These are phyloP conservation scores for Catagonus wagneri DNA, from an alignment of 2,113 vertebrate genomes.

Conservation along the genomic window DNA sequence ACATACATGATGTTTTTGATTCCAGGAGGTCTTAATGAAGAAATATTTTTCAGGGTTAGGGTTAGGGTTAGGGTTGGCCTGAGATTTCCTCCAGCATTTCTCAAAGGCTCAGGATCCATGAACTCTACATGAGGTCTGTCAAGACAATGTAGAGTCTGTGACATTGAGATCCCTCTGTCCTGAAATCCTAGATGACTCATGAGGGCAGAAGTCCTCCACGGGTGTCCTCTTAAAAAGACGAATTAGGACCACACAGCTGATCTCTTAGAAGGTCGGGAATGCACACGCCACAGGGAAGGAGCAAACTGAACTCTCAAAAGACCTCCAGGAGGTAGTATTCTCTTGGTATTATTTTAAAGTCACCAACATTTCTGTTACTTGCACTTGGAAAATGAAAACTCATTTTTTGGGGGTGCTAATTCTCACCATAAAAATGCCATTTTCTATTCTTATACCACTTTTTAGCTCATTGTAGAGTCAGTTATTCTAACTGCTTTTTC, in stretches of 20 bases:
- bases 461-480: neutral
- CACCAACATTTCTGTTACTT: conserved; percentile 14
- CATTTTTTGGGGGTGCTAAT: neutral
- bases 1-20: neutral
- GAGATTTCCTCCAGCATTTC: neutral
- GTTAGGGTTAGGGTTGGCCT: neutral
- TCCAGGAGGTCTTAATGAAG: neutral
- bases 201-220: neutral
- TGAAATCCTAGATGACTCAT: neutral
- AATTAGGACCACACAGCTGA: neutral
- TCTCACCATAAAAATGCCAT: conserved; percentile 1
- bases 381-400: neutral
- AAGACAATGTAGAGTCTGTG: neutral
- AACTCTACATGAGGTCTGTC: neutral
- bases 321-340: neutral
- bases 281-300: neutral
- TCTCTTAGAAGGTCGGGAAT: neutral
- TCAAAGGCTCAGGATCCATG: neutral
- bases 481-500: neutral
- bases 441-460: neutral
- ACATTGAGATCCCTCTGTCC: neutral
- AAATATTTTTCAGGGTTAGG: neutral
- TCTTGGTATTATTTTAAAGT: neutral
- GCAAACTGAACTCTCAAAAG: neutral
- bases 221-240: neutral